These are phyloP conservation scores for Perca schrenkii DNA, from an alignment of 2,113 vertebrate genomes.

Conservation along the genomic window DNA sequence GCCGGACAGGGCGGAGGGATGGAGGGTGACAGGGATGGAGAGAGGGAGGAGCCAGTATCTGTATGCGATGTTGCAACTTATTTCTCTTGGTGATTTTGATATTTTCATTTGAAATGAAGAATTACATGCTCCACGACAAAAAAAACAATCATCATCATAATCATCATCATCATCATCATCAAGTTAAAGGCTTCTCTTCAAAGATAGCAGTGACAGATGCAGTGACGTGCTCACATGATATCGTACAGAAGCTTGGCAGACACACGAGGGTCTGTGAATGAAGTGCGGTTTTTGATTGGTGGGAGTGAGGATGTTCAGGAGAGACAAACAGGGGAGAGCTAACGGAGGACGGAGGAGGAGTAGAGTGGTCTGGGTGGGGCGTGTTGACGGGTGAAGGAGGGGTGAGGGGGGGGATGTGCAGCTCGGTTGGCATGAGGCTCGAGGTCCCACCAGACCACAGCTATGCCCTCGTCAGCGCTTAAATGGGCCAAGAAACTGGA, in stretches of 20 bases:
- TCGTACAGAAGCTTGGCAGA: neutral
- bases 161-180: neutral
- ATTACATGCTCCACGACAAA: neutral
- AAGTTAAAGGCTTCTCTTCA: neutral
- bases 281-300: neutral
- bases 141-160: too few species aligned
- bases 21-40: neutral
- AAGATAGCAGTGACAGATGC: neutral
- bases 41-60: neutral
- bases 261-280: neutral
- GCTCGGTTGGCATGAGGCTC: conserved; percentile 8
- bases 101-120: neutral
- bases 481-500: conserved; percentile 64
- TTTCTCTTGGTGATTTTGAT: neutral
- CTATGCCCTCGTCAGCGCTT: conserved; percentile 64
- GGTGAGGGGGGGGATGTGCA: conserved; percentile 11
- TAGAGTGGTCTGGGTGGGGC: neutral
- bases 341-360: neutral
- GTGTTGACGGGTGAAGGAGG: neutral
- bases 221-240: neutral
- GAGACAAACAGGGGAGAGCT: neutral
- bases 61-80: neutral
- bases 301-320: neutral
- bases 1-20: neutral
- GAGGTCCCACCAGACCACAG: conserved; percentile 41